phyloP scores from a whole-genome alignment of 2,797 vertebrate genomes.

The Odontamblyopus rebecca region DNA sequence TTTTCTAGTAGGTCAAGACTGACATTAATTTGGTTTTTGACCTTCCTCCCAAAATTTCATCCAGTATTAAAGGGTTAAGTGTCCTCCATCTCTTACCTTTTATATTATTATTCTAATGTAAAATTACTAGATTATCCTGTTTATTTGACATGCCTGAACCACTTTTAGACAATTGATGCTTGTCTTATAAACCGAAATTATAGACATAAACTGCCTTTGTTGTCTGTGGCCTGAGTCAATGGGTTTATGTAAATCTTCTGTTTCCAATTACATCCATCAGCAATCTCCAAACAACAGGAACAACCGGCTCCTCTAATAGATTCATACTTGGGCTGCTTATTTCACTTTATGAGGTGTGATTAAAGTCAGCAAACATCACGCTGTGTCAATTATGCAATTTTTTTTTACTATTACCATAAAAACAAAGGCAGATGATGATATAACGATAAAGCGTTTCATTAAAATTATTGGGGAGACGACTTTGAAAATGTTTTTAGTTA shows the following conservation, averaged over 20 bases:
- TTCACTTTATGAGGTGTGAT: slow-evolving; percentile 22
- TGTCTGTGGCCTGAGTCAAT: slow-evolving; percentile 24
- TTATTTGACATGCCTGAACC: neutral
- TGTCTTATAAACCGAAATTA: slow-evolving; percentile 9
- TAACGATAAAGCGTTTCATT: neutral
- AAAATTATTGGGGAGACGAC: neutral
- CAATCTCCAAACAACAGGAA: slow-evolving; percentile 36
- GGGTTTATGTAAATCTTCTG: slow-evolving; percentile 50
- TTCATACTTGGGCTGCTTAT: slow-evolving; percentile 25
- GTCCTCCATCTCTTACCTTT: neutral
- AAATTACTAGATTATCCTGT: neutral
- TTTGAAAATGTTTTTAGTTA: neutral
- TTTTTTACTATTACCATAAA: neutral
- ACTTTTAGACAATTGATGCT: neutral
- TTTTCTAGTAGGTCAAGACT: no score
- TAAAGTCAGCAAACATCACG: slow-evolving; percentile 2
- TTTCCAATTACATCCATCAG: slow-evolving; percentile 59
- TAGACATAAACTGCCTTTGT: slow-evolving; percentile 17
- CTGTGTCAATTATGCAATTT: neutral
- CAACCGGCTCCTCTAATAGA: slow-evolving; percentile 27
- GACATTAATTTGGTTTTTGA: neutral
- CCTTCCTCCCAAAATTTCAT: neutral
- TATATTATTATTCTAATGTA: neutral
- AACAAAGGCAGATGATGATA: neutral
- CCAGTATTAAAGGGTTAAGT: neutral